These are phyloP conservation scores for Dendrocincla fuliginosa DNA, from an alignment of 2,797 vertebrate genomes.

Conservation along the genomic window DNA sequence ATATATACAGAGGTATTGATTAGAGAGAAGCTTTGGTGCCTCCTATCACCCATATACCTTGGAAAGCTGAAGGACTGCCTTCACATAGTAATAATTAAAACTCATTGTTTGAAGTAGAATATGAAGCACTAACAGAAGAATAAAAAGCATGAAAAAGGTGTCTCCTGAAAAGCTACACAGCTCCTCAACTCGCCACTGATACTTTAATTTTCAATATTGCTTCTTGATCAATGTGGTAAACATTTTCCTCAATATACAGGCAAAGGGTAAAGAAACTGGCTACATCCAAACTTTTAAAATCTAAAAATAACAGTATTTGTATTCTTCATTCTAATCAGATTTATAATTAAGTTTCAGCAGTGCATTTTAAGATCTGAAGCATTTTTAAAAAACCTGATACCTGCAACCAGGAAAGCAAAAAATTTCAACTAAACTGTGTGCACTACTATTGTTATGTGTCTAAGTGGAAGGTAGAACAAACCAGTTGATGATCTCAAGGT, in stretches of 20 bases:
- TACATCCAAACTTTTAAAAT: neutral
- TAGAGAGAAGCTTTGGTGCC: neutral
- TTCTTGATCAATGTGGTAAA: neutral
- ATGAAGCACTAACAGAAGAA: neutral
- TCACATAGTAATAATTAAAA: neutral
- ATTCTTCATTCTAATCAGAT: neutral
- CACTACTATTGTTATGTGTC: neutral
- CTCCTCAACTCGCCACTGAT: neutral
- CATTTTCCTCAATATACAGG: neutral
- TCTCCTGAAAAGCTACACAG: neutral
- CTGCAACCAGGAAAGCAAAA: neutral
- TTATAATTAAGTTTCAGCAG: neutral
- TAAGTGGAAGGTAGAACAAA: neutral
- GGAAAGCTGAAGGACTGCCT: neutral
- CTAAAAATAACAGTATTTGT: neutral
- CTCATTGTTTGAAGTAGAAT: neutral
- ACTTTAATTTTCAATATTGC: neutral
- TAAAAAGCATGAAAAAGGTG: neutral
- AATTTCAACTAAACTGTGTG: neutral
- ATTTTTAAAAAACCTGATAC: neutral
- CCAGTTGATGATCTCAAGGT: neutral
- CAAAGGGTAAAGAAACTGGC: neutral
- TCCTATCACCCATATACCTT: neutral
- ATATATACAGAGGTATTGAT: neutral
- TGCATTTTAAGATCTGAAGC: neutral